Evolutionary conservation across 1,140 invertebrate species (phyloP).

Genomic region (Telenomus remus): DNA sequence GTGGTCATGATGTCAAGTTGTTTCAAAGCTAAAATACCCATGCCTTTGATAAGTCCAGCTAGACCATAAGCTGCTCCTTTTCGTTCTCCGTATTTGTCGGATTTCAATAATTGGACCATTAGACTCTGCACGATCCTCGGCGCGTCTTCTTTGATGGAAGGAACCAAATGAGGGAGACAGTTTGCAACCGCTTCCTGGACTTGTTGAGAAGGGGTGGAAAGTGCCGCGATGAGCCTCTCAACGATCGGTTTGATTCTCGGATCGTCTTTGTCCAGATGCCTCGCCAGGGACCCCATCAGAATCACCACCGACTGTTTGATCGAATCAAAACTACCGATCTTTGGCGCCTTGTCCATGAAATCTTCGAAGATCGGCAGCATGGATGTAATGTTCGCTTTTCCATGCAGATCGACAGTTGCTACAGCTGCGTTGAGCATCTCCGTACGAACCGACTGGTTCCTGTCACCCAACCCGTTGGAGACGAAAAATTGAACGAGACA

Average conservation of each 20-base stretch:
- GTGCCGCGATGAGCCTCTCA: slow-evolving; percentile 89
- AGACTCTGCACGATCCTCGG: slow-evolving; percentile 91
- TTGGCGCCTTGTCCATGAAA: slow-evolving; percentile 92
- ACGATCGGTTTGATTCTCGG: slow-evolving; percentile 93
- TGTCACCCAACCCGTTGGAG: slow-evolving; percentile 89
- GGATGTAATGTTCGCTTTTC: slow-evolving; percentile 82
- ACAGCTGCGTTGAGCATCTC: slow-evolving; percentile 97
- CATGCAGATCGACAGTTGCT: slow-evolving; percentile 92
- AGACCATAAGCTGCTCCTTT: slow-evolving; percentile 93
- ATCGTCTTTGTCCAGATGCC: slow-evolving; percentile 95
- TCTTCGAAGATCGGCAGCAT: slow-evolving; percentile 92
- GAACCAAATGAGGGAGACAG: slow-evolving; percentile 94
- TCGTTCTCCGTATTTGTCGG: slow-evolving; percentile 97
- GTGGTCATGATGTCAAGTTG: slow-evolving; percentile 97
- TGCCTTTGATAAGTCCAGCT: slow-evolving; percentile 93
- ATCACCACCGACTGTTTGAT: slow-evolving; percentile 97
- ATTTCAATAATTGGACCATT: slow-evolving; percentile 90
- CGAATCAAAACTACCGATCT: slow-evolving; percentile 92
- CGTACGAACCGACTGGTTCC: slow-evolving; percentile 86
- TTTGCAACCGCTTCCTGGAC: slow-evolving; percentile 99
- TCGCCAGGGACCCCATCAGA: slow-evolving; percentile 95
- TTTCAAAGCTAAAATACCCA: slow-evolving; percentile 96
- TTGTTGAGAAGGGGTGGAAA: slow-evolving; percentile 97
- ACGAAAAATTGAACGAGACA: slow-evolving; percentile 90
- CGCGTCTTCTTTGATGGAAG: slow-evolving; percentile 92